Conservation (phyloP, 2,888 invertebrate genomes). For the Anorthoa munda region DNA sequence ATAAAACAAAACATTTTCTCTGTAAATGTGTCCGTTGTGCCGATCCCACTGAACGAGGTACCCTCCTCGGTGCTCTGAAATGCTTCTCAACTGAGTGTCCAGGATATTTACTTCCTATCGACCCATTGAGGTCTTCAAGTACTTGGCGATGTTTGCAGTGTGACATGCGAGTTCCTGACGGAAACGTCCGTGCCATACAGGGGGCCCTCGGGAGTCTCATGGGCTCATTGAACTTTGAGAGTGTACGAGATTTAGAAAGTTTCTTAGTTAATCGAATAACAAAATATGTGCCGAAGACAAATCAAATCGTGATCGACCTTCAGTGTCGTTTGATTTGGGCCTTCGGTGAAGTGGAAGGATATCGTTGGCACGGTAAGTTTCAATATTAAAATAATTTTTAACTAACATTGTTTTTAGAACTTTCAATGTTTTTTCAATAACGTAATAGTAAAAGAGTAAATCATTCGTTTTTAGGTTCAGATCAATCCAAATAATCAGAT, state of each 20-base stretch:
- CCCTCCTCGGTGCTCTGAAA: conserved; percentile 90
- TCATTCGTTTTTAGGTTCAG: conserved; percentile 48
- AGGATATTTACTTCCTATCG: conserved; percentile 91
- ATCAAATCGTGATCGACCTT: conserved; percentile 92
- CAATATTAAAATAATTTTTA: background rate
- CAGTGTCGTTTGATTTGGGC: conserved; percentile 92
- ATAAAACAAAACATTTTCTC: conserved; percentile 92
- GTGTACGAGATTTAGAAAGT: conserved; percentile 89
- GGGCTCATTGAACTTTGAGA: conserved; percentile 86
- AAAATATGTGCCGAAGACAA: conserved; percentile 90
- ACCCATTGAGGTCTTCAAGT: conserved; percentile 88
- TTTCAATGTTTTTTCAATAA: background rate
- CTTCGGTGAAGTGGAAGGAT: conserved; percentile 90
- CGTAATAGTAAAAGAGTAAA: conserved; percentile 24
- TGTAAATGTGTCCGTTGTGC: conserved; percentile 93
- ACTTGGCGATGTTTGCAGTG: conserved; percentile 92
- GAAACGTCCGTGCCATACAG: conserved; percentile 89
- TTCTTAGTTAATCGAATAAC: conserved; percentile 90
- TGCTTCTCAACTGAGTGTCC: conserved; percentile 89
- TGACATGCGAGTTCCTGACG: conserved; percentile 83
- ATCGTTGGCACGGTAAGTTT: conserved; percentile 91
- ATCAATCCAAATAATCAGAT: conserved; percentile 56
- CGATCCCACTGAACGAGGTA: conserved; percentile 93
- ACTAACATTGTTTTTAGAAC: background rate
- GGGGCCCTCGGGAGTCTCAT: conserved; percentile 90